Evolutionary conservation across 2,888 invertebrate genomes (phyloP), one percentile per base, ranked within the genome.

Genomic region (Rhingia campestris): DNA sequence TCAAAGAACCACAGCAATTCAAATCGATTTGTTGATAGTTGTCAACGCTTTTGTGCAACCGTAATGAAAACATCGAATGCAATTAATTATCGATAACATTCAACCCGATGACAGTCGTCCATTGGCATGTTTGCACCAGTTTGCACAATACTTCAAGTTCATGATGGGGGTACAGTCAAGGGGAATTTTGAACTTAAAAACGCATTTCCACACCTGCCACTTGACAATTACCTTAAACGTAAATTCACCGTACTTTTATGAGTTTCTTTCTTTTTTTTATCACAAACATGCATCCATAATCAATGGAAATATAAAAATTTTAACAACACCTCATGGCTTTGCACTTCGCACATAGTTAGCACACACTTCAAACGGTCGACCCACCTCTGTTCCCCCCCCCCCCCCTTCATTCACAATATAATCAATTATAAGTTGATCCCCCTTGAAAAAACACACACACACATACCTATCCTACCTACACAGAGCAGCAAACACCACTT

Each of bases 351-450:
- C 61, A 80, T 51, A 32, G 61, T 74, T 53, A 54, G 43, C 69
- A 61, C 56, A 43, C 63, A 54, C 74, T 61, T 53, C 33, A 61
- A 35, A 43, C 54, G 35, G 7, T 41, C 53, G 12, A 14, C 12
- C 35, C 37, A 6, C 51, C 58, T 30, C 45, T 22, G 54, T 39
- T 37, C 39, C 58, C 51, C 6, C 14, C 37, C 61, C 61, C 69
- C 53, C 43, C 58, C 6, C 14, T 32, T 56, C 61, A 69, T 45
- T 37, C 58, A 64, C 49, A 41, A 69, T 75, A 76, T 66, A 76
- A 76, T 81, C 70, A 81, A 81, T 81, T 74, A 70, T 61, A 64
- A 64, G 64, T 72, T 81, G 70, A 81, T 76, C 66, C 70, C 66
- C 79, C 53, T 43, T 58, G 59, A 32, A 45, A 49, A 22, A 47